A percentile compares a stretch with the other conserved stretches of the same genome.
phyloP scores from a whole-genome alignment of 1,140 invertebrate species.

The Adoxophyes honmai region DNA sequence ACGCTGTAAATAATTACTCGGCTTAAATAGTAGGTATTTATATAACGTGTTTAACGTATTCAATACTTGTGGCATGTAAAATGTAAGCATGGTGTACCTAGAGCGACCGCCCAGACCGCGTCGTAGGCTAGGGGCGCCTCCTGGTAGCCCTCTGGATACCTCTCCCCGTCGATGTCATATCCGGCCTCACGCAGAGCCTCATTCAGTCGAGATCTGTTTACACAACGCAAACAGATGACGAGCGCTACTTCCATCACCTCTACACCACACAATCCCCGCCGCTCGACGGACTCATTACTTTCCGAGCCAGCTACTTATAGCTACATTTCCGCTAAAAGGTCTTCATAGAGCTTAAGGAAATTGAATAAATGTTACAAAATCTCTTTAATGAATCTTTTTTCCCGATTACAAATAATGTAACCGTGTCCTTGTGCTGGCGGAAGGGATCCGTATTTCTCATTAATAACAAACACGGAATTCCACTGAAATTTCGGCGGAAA shows the following conservation, averaged over 20 bases:
- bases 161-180: constrained; percentile 88
- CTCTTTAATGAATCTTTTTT: too few relatives aligned
- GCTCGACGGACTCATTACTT: not conserved
- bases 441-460: constrained; percentile 21
- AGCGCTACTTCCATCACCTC: not conserved
- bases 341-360: not conserved
- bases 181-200: constrained; percentile 85
- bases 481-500: not conserved
- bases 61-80: constrained; percentile 15
- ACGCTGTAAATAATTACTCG: constrained; percentile 81
- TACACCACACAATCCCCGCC: constrained; percentile 4
- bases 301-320: not conserved
- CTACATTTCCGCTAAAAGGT: not conserved
- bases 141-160: constrained; percentile 96
- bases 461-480: constrained; percentile 9
- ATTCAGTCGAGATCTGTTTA: constrained; percentile 86
- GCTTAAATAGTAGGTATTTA: not conserved
- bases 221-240: constrained; percentile 25
- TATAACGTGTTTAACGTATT: not conserved
- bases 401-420: too few relatives aligned
- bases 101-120: constrained; percentile 97
- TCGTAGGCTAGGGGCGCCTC: constrained; percentile 99
- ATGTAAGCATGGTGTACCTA: constrained; percentile 79
- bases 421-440: too few relatives aligned
- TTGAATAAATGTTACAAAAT: too few relatives aligned